Percentiles rank a stretch among this genome's conserved stretches.
These are phyloP conservation scores for Caenorhabditis afra DNA, from an alignment of 2,888 invertebrate species.

Conservation along the genomic window DNA sequence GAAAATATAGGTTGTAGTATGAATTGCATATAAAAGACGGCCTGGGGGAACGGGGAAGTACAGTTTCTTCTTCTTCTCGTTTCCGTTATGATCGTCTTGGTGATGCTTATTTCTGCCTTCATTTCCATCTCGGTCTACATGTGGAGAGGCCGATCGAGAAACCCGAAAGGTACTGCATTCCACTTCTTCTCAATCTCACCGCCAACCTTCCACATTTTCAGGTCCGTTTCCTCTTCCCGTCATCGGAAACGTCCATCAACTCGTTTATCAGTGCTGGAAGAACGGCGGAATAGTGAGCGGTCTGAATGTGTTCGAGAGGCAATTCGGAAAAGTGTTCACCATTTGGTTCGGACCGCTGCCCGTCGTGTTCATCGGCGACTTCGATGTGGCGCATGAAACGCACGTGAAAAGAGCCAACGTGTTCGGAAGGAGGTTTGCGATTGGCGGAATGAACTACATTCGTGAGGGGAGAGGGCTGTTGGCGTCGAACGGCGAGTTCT, in stretches of 20 bases:
- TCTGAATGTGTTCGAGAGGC: constrained; percentile 14
- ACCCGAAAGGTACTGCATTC: too few species aligned
- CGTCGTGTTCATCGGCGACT: constrained; percentile 38
- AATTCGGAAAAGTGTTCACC: constrained; percentile 50
- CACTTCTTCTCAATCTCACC: too few species aligned
- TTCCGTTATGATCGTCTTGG: too few species aligned
- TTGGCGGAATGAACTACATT: constrained; percentile 26
- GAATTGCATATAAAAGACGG: too few species aligned
- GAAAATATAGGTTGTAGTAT: too few species aligned
- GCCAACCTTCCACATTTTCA: neutral
- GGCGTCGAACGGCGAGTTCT: constrained; percentile 49
- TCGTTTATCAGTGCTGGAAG: constrained; percentile 19
- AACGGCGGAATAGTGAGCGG: constrained; percentile 22
- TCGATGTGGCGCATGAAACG: constrained; percentile 40
- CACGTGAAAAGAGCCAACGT: constrained; percentile 26
- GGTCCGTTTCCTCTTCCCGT: constrained; percentile 38
- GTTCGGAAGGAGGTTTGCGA: constrained; percentile 15
- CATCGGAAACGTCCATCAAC: constrained; percentile 44
- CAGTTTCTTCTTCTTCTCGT: too few species aligned
- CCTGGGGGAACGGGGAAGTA: too few species aligned
- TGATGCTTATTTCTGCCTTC: too few species aligned
- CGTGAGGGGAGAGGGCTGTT: constrained; percentile 49
- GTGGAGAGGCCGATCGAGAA: too few species aligned
- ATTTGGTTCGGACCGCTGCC: constrained; percentile 55
- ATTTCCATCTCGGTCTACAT: too few species aligned